These are phyloP conservation scores for Ataeniobius toweri DNA, from an alignment of 2,797 vertebrate genomes.

Conservation along the genomic window DNA sequence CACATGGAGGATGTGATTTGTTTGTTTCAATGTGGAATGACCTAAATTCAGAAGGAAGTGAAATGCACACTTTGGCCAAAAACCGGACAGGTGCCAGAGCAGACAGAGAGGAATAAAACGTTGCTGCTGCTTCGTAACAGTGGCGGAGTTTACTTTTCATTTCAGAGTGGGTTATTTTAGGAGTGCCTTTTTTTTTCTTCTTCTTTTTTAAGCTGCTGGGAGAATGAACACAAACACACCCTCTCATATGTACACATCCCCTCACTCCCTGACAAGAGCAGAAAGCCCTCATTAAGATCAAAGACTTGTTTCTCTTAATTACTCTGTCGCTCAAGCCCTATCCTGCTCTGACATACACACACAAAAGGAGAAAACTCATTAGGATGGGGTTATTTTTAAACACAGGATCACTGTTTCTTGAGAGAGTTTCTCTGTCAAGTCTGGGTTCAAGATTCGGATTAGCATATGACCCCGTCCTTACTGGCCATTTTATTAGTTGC, in stretches of 20 bases:
- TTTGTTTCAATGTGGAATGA: slow-evolving; percentile 24
- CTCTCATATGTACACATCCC: slow-evolving; percentile 36
- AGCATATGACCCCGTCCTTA: slow-evolving; percentile 1
- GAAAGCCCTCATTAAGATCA: slow-evolving; percentile 77
- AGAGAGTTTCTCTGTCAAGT: slow-evolving; percentile 16
- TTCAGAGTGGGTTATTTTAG: slow-evolving; percentile 35
- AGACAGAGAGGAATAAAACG: slow-evolving; percentile 22
- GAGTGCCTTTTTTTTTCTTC: slow-evolving; percentile 8
- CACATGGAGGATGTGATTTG: slow-evolving; percentile 15
- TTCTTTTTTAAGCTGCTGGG: slow-evolving; percentile 21
- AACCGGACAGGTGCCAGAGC: slow-evolving; percentile 20
- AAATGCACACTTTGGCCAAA: slow-evolving; percentile 32
- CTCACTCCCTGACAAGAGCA: slow-evolving; percentile 45
- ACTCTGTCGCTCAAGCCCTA: slow-evolving; percentile 62
- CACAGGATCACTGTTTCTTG: slow-evolving; percentile 20
- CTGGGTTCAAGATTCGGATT: slow-evolving; percentile 7
- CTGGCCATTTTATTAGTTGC: slow-evolving; percentile 13
- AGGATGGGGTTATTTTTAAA: slow-evolving; percentile 67
- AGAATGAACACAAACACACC: slow-evolving; percentile 32
- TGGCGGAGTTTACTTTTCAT: slow-evolving; percentile 48
- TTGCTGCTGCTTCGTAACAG: slow-evolving; percentile 18
- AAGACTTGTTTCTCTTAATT: slow-evolving; percentile 73
- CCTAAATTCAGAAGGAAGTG: slow-evolving; percentile 46
- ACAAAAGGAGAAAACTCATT: slow-evolving; percentile 58
- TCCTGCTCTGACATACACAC: slow-evolving; percentile 49